phyloP scores from a whole-genome alignment of 2,888 invertebrate species.

The Andricus curvator region DNA sequence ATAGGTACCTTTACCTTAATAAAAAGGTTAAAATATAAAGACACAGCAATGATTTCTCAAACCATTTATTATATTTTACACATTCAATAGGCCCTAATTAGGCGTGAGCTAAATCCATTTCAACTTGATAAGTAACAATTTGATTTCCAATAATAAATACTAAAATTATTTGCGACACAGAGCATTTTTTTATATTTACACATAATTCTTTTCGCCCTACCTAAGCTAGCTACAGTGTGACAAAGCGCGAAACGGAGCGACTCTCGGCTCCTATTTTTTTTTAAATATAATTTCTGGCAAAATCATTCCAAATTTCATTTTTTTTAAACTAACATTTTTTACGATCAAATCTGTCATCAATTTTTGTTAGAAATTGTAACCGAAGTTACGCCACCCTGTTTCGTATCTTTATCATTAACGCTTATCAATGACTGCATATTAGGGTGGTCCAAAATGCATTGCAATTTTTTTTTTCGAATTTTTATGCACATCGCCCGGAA shows the following conservation, averaged over 20 bases:
- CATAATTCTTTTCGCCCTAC: slow-evolving; percentile 59
- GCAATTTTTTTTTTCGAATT: too few species aligned
- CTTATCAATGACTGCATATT: not conserved
- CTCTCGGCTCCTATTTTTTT: not conserved
- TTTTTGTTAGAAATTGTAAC: slow-evolving; percentile 16
- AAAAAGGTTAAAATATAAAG: not conserved
- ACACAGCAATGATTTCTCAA: slow-evolving; percentile 49
- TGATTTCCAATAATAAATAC: slow-evolving; percentile 62
- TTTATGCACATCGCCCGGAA: too few species aligned
- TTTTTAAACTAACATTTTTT: not conserved
- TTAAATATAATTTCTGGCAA: not conserved
- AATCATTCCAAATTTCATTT: slow-evolving; percentile 6
- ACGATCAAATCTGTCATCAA: not conserved
- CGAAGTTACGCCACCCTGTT: slow-evolving; percentile 25
- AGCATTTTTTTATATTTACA: slow-evolving; percentile 57
- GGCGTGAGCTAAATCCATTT: slow-evolving; percentile 62
- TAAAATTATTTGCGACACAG: slow-evolving; percentile 56
- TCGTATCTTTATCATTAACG: slow-evolving; percentile 23
- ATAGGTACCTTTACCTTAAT: too few species aligned
- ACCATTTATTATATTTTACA: slow-evolving; percentile 63
- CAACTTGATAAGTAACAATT: slow-evolving; percentile 61
- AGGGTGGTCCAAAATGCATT: too few species aligned
- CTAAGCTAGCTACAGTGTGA: slow-evolving; percentile 59
- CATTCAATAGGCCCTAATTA: slow-evolving; percentile 64
- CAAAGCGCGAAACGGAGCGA: slow-evolving; percentile 54